Conservation (phyloP, 2,888 invertebrate genomes). For the Folsomia candida region DNA sequence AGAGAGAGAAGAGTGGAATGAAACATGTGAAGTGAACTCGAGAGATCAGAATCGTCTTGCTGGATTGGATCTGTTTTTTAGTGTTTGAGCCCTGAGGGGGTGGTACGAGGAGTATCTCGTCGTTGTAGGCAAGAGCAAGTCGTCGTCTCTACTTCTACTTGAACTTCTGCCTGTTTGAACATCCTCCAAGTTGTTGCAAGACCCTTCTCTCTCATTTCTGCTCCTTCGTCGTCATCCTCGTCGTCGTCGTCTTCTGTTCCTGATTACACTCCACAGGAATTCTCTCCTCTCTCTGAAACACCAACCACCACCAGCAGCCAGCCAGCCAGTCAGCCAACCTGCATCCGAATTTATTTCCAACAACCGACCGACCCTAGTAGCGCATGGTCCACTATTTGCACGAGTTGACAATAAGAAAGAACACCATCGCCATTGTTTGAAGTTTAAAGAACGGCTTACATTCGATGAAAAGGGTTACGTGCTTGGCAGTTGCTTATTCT, state of each 20-base stretch:
- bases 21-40: background rate
- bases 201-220: too few species aligned
- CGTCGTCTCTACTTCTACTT: too few species aligned
- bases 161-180: too few species aligned
- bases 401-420: background rate
- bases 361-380: too few species aligned
- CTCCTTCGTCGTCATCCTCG: too few species aligned
- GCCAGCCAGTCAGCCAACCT: background rate
- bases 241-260: too few species aligned
- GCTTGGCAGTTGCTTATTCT: too few species aligned
- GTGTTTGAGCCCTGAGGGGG: background rate
- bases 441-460: too few species aligned
- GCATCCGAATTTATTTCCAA: background rate
- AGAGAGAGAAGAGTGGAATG: background rate
- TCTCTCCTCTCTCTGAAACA: background rate
- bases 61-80: background rate
- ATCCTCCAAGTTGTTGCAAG: too few species aligned
- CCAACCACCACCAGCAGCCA: background rate
- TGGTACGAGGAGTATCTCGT: too few species aligned
- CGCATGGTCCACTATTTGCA: background rate
- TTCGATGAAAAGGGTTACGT: too few species aligned
- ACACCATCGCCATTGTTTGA: background rate
- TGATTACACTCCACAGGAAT: background rate
- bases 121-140: too few species aligned
- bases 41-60: background rate